phyloP scores from a whole-genome alignment of 2,797 vertebrate genomes.

The Xyrichtys novacula region DNA sequence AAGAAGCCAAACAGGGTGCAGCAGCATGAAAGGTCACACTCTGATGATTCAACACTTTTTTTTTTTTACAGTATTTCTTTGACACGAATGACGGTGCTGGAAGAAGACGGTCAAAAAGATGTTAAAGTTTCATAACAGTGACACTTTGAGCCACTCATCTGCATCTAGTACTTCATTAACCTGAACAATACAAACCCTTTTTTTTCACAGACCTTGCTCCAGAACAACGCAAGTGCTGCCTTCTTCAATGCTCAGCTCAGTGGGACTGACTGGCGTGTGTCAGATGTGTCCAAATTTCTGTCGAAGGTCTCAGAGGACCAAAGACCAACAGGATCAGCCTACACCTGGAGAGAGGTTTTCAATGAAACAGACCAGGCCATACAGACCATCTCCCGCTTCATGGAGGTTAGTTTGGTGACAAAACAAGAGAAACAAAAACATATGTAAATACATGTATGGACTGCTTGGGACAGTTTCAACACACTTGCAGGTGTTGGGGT shows the following conservation, averaged over 20 bases:
- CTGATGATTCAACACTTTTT: not conserved
- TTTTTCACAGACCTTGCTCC: constrained; percentile 88
- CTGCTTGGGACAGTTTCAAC: not conserved
- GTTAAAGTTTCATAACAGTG: not conserved
- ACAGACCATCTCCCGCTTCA: constrained; percentile 93
- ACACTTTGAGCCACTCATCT: not conserved
- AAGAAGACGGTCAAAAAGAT: not conserved
- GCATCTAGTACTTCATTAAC: not conserved
- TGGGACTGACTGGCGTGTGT: constrained; percentile 88
- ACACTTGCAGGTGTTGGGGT: not conserved
- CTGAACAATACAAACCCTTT: constrained; percentile 13
- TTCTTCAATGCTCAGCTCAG: constrained; percentile 87
- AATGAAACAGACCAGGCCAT: constrained; percentile 94
- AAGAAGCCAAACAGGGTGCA: not conserved
- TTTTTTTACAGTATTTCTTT: no score
- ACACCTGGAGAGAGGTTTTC: constrained; percentile 94
- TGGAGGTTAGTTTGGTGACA: constrained; percentile 89
- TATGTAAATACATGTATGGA: no score
- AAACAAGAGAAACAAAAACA: not conserved
- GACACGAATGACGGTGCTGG: not conserved
- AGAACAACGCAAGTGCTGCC: constrained; percentile 85
- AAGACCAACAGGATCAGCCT: constrained; percentile 75
- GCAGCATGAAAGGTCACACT: not conserved
- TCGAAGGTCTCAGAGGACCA: constrained; percentile 87
- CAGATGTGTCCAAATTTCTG: constrained; percentile 89